These are phyloP conservation scores for Notamacropus eugenii DNA, from an alignment of 2,797 vertebrate species.

Conservation along the genomic window DNA sequence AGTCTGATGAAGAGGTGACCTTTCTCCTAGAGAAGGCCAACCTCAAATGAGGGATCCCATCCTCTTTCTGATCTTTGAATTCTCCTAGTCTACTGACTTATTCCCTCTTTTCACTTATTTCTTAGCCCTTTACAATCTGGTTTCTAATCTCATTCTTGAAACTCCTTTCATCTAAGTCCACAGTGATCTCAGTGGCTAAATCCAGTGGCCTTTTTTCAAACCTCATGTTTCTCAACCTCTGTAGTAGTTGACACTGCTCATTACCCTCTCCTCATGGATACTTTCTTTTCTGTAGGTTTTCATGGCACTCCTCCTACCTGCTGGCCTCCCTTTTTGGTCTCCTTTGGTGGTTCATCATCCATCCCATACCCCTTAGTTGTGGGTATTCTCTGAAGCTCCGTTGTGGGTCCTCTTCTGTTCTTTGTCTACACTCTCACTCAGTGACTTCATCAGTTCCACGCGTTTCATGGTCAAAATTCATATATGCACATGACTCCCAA, in stretches of 20 bases:
- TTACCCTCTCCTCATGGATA: background rate
- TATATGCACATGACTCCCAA: background rate
- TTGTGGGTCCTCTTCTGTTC: background rate
- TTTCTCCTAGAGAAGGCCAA: background rate
- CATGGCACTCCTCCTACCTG: background rate
- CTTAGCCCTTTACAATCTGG: background rate
- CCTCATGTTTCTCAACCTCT: background rate
- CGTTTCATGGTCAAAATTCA: background rate
- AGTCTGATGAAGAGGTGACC: background rate
- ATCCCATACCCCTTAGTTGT: background rate
- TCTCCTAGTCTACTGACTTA: background rate
- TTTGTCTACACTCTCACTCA: background rate
- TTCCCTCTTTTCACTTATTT: background rate
- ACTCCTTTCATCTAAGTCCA: background rate
- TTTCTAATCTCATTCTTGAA: background rate
- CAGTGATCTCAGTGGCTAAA: background rate
- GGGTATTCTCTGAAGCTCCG: background rate
- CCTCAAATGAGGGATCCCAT: background rate
- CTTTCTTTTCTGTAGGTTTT: background rate
- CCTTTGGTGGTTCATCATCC: background rate
- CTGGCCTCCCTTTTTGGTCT: background rate
- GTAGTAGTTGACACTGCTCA: background rate
- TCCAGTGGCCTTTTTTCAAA: background rate
- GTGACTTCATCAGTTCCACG: background rate
- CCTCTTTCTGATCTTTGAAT: background rate